A percentile compares a stretch with the other conserved stretches of the same genome.
phyloP scores from a whole-genome alignment of 2,113 vertebrate genomes.

The Antennarius striatus region DNA sequence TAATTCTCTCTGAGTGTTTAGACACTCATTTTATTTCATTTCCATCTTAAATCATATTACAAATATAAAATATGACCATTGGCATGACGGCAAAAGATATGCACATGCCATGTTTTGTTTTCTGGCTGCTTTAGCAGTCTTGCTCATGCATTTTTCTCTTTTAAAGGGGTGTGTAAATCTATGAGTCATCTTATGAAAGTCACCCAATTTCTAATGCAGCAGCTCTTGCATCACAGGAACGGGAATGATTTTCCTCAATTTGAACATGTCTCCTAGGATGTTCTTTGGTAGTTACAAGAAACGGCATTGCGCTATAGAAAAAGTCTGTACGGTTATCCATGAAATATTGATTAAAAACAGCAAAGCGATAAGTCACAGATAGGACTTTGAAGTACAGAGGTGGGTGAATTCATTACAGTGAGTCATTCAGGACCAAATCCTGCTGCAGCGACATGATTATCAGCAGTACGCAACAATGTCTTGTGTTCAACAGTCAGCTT shows the following conservation, averaged over 20 bases:
- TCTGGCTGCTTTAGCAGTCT: neutral
- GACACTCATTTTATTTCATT: slow-evolving; percentile 27
- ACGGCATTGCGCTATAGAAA: slow-evolving; percentile 17
- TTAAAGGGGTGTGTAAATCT: neutral
- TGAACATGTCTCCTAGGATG: slow-evolving; percentile 1
- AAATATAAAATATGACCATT: too few species aligned
- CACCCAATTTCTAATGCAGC: slow-evolving; percentile 2
- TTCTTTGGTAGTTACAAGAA: slow-evolving; percentile 16
- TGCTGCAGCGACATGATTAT: slow-evolving; percentile 24
- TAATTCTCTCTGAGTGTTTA: slow-evolving; percentile 39
- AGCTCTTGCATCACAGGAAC: neutral
- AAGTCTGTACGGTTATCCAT: slow-evolving; percentile 28
- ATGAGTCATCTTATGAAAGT: slow-evolving; percentile 7
- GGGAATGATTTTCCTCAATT: neutral
- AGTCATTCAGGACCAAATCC: slow-evolving; percentile 34
- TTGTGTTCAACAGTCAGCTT: slow-evolving; percentile 14
- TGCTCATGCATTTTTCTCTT: neutral
- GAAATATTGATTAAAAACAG: slow-evolving; percentile 58
- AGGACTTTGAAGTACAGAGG: slow-evolving; percentile 57
- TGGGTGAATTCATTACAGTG: slow-evolving; percentile 44
- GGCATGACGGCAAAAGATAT: too few species aligned
- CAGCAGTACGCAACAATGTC: slow-evolving; percentile 13
- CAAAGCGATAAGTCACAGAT: slow-evolving; percentile 38
- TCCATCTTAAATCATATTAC: neutral
- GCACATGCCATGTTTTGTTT: neutral